Base-by-base conservation (phyloP, 1,140 invertebrate species). In the Neodiprion lecontei region DNA sequence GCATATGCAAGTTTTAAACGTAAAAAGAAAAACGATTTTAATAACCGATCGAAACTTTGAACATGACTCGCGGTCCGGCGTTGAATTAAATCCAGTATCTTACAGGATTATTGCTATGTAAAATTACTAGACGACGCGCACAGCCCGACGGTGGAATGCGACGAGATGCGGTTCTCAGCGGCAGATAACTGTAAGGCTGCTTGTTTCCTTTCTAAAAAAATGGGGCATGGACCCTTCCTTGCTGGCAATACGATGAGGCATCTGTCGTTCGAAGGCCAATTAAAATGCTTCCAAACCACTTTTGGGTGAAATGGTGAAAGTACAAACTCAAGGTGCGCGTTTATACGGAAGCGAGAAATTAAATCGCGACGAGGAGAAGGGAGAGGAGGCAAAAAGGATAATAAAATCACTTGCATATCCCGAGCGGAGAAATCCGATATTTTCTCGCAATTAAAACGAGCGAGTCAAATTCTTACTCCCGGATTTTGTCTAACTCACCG, bases 191-290 rank as follows among this genome's bases (percentile, higher is more conserved):
- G 83, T 85, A 84, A 81, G 28, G 79, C 79, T 81, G 74, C 76
- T 73, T 81, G 78, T 80, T 82, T 82, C 80, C 81, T 83, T 85
- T 82, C 83, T 81, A 82, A 77, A 83, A 78, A 82, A 83, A 83
- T 82, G 77, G 79, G 80, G 75, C 80, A 80, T 72, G 74, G 77
- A 74, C 78, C 76, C 80, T 77, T 74, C 66, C 71, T 72, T 61
- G 71, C 72, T 40, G 48, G 53, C 53, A 17, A 17, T 12, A 61
- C 53, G 11, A 61, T 9, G 11, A 61, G 53, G 9, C 53, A 61
- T 61, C 53, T 61, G 53, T 61, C 53, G 53, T 61, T 61, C 53
- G 53, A 61, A 14, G 53, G 5, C 53, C 53, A 61, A 61, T 61
- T 61, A 61, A 61, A 61, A 61, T 61, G 11, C 53, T 61, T 61